Conservation (phyloP, 2,888 invertebrate species). For the Chalcis sispes region DNA sequence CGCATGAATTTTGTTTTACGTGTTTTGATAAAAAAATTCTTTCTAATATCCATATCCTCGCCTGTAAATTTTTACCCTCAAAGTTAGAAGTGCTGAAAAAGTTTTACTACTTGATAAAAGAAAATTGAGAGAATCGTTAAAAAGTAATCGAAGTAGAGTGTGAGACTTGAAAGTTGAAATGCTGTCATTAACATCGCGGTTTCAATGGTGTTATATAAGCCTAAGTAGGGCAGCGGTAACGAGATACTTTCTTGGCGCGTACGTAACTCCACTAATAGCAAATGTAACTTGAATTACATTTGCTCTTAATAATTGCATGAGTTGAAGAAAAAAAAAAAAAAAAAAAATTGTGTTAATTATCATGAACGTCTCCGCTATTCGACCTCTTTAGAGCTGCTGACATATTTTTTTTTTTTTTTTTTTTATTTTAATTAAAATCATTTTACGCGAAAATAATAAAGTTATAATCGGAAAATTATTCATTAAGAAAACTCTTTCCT, state of each 20-base stretch:
- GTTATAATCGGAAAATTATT: no score
- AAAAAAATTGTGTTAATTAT: constrained; percentile 10
- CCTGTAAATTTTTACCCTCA: no score
- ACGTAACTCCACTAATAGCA: constrained; percentile 17
- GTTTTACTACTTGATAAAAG: background rate
- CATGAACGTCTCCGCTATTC: background rate
- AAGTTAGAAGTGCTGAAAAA: no score
- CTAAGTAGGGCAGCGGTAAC: constrained; percentile 20
- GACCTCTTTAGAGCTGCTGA: background rate
- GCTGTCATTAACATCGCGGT: background rate
- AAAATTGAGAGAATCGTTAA: background rate
- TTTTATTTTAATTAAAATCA: no score
- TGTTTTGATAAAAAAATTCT: no score
- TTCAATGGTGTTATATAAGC: background rate
- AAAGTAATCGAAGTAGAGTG: background rate
- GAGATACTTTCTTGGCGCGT: background rate
- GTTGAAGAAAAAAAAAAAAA: no score
- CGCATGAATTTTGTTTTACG: no score
- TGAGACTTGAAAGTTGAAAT: background rate
- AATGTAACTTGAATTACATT: constrained; percentile 16
- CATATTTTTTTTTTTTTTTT: no score
- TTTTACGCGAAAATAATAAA: no score
- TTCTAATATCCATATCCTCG: no score
- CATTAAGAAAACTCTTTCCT: no score
- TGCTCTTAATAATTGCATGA: background rate